phyloP scores from a whole-genome alignment of 2,797 vertebrate species.

The Thunnus albacares region DNA sequence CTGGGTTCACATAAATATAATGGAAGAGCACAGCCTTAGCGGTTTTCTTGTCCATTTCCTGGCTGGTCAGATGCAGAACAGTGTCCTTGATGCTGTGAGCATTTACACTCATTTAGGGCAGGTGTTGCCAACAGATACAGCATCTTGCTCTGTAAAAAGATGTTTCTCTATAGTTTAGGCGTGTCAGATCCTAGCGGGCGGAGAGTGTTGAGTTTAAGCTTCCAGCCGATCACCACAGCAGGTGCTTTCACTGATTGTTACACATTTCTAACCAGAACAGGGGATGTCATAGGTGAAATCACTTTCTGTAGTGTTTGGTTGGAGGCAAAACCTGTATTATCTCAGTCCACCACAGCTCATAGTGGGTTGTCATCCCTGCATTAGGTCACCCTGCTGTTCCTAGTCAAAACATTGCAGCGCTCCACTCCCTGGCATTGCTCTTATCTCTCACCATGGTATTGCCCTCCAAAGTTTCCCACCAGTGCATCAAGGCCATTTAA shows the following conservation, averaged over 20 bases:
- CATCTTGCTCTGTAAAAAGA: neutral
- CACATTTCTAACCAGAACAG: neutral
- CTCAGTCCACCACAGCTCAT: conserved; percentile 5
- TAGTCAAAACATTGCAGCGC: conserved; percentile 35
- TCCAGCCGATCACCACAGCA: neutral
- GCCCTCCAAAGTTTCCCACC: conserved; percentile 19
- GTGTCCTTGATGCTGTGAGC: neutral
- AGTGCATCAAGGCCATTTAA: conserved; percentile 8
- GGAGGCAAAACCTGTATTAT: neutral
- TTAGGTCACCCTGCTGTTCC: conserved; percentile 15
- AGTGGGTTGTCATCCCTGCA: conserved; percentile 14
- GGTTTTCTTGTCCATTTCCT: conserved; percentile 2
- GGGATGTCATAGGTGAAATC: neutral
- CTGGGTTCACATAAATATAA: neutral
- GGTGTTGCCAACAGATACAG: neutral
- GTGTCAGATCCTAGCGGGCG: neutral
- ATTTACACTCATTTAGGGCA: neutral
- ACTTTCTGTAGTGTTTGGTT: conserved; percentile 15
- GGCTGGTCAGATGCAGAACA: neutral
- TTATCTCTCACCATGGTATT: conserved; percentile 21
- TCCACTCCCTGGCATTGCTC: conserved; percentile 14
- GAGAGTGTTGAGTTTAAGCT: conserved; percentile 1
- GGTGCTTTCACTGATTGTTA: neutral
- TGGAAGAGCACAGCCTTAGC: neutral
- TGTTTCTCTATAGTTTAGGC: neutral